Base-by-base conservation (phyloP, 2,113 vertebrate genomes). In the Leucosticte australis region DNA sequence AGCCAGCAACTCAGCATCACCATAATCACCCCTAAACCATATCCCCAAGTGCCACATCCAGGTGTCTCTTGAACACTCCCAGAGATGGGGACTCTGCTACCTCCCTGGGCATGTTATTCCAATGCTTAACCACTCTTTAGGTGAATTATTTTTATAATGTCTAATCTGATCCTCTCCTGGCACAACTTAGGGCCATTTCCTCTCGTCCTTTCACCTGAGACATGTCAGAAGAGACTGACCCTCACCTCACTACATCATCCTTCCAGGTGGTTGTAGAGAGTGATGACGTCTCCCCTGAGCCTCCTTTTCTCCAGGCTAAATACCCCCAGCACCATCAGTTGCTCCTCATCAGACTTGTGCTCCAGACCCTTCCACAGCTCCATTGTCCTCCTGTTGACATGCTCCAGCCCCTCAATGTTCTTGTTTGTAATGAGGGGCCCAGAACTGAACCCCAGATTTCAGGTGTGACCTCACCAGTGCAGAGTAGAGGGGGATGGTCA, bases 301-400 rank as follows among this genome's bases (percentile, higher is more conserved):
- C 15, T 74, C 8, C 10, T 23, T 50, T 89, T 52, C 27, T 81
- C 31, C 33, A 74, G 52, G 10, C 27, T 67, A 28, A 65, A 74
- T 4, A 50, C 1, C 9, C 15, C 31, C 42, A 57, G 8, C 12
- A 65, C 37, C 14, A 4, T 33, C 57, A 80, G 31, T 7, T 41
- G 31, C 50, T 37, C 14, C 13, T 57, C 15, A 23, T 12, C 8
- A 23, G 35, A 15, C 35, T 27, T 80, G 26, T 5, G 4, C 10
- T 73, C 37, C 59, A 57, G 26, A 65, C 15, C 11, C 50, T 42
- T 50, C 18, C 23, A 8, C 15, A 57, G 17, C 31, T 57, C 18
- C 0, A 0, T 9, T 65, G 1, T 19, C 22, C 22, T 59, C 50
- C 37, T 81, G 18, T 65, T 33, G 31, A 59, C 37, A 5, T 0